phyloP scores from a whole-genome alignment of 2,888 invertebrate genomes.

The Orchesellides sinensis region DNA sequence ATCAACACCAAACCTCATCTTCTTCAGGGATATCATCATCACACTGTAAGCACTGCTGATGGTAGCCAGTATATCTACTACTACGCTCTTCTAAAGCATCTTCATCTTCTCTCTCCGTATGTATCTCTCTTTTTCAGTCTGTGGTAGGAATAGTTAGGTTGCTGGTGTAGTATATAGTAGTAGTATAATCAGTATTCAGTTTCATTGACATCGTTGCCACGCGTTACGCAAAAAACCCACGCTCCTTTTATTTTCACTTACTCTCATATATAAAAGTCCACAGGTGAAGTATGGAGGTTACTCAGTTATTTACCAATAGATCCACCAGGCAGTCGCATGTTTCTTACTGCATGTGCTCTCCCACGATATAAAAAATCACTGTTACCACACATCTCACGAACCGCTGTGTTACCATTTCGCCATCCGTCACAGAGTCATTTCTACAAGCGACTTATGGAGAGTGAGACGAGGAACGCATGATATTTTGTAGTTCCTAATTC shows the following conservation, averaged over 20 bases:
- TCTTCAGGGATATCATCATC: neutral
- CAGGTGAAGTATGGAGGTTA: slow-evolving; percentile 66
- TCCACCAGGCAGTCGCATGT: slow-evolving; percentile 62
- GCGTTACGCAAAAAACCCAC: slow-evolving; percentile 73
- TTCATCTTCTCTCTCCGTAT: slow-evolving; percentile 9
- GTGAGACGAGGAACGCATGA: slow-evolving; percentile 13
- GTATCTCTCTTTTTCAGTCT: neutral
- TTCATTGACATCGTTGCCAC: slow-evolving; percentile 73
- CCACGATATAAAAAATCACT: too few relatives aligned
- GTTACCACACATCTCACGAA: neutral
- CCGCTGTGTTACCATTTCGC: slow-evolving; percentile 35
- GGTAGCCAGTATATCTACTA: too few relatives aligned
- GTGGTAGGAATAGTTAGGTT: neutral
- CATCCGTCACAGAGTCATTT: slow-evolving; percentile 33
- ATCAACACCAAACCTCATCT: neutral
- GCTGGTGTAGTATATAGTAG: slow-evolving; percentile 11
- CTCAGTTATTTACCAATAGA: slow-evolving; percentile 72
- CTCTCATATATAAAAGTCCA: slow-evolving; percentile 71
- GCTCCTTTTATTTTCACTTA: slow-evolving; percentile 63
- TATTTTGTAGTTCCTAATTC: neutral
- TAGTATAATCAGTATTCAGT: slow-evolving; percentile 62
- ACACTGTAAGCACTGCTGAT: neutral
- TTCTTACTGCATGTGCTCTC: slow-evolving; percentile 51
- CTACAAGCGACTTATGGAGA: neutral
- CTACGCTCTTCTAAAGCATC: too few relatives aligned